Evolutionary conservation across 1,140 invertebrate species (phyloP).

Genomic region (Drosophila asahinai): DNA sequence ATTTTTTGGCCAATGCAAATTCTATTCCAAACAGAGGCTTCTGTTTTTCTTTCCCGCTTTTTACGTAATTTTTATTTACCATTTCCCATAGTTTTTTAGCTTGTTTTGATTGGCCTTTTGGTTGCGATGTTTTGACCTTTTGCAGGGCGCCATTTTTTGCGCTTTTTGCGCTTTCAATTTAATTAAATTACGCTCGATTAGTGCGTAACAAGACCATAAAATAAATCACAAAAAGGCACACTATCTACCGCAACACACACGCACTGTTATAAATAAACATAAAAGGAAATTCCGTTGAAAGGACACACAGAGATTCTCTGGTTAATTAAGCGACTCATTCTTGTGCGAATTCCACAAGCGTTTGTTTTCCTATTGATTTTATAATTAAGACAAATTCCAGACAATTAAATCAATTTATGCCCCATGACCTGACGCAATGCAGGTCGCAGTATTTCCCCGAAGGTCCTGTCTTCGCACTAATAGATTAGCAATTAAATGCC

Average conservation of each 20-base stretch:
- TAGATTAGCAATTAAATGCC: constrained; percentile 81
- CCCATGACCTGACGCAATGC: constrained; percentile 41
- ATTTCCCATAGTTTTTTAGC: constrained; percentile 17
- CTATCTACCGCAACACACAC: constrained; percentile 20
- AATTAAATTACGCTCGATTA: constrained; percentile 37
- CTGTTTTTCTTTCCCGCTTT: constrained; percentile 10
- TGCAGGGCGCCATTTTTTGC: constrained; percentile 3
- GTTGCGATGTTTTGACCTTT: constrained; percentile 2
- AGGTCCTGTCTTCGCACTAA: constrained; percentile 50
- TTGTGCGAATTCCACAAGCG: constrained; percentile 30
- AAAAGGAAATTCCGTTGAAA: constrained; percentile 38
- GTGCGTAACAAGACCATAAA: constrained; percentile 15
- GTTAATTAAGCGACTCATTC: constrained; percentile 55
- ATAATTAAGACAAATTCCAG: constrained; percentile 55
- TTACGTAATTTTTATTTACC: constrained; percentile 18
- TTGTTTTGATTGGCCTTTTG: constrained; percentile 32
- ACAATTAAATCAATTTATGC: constrained; percentile 61
- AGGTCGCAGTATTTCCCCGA: constrained; percentile 10
- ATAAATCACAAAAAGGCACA: constrained; percentile 2
- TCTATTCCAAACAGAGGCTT: constrained; percentile 33
- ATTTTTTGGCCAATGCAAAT: constrained; percentile 56
- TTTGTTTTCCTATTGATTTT: constrained; percentile 64
- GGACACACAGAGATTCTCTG: constrained; percentile 17
- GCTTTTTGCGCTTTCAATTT: constrained; percentile 10
- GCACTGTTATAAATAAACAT: constrained; percentile 11